Evolutionary conservation across 2,888 invertebrate genomes (phyloP).

Genomic region (Gryllus longicercus): DNA sequence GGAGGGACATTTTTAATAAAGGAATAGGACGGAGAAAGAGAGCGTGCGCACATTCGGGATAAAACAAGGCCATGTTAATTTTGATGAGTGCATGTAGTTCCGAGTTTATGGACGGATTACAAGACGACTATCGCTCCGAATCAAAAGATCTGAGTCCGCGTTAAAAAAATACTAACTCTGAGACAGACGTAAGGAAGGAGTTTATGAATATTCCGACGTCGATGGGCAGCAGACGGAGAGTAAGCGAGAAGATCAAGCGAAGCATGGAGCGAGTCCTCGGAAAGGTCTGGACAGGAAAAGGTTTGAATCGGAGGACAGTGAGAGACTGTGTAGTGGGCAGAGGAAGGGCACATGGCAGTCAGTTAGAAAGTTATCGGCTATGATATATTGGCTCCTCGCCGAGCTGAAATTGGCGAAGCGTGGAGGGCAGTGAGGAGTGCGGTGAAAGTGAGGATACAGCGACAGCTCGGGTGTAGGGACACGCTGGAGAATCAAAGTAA

Average conservation of each 20-base stretch:
- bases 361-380: too few relatives aligned
- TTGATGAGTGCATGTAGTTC: slow-evolving; percentile 8
- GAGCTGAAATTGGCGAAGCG: too few relatives aligned
- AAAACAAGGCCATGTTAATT: slow-evolving; percentile 4
- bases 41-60: not conserved
- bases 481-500: too few relatives aligned
- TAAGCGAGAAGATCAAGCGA: slow-evolving; percentile 32
- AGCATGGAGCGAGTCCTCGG: slow-evolving; percentile 17
- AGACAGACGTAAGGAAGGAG: not conserved
- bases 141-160: slow-evolving; percentile 23
- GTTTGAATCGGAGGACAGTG: too few relatives aligned
- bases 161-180: slow-evolving; percentile 20
- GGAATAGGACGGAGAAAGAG: slow-evolving; percentile 18
- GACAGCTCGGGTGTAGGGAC: too few relatives aligned
- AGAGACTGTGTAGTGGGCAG: too few relatives aligned
- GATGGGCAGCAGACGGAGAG: not conserved
- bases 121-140: not conserved
- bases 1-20: slow-evolving; percentile 24
- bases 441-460: too few relatives aligned
- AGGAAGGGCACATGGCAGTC: too few relatives aligned
- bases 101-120: slow-evolving; percentile 1
- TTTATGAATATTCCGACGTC: slow-evolving; percentile 5
- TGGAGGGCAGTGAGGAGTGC: too few relatives aligned
- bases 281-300: too few relatives aligned
- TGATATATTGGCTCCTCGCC: too few relatives aligned